phyloP scores from a whole-genome alignment of 2,888 invertebrate species.

The Xanthorhoe spadicearia region DNA sequence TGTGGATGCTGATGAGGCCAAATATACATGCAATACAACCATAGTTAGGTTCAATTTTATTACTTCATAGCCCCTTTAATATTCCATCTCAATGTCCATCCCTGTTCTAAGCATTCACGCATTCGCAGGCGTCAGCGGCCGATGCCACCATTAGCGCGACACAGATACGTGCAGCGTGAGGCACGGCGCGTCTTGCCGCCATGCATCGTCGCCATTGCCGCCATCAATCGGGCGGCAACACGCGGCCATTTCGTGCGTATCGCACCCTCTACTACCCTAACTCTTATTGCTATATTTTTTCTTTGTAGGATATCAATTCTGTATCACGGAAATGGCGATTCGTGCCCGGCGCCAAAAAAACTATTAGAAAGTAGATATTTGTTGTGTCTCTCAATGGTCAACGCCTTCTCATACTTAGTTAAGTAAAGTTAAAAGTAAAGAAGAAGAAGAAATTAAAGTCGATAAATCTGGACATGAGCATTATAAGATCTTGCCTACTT shows the following conservation, averaged over 20 bases:
- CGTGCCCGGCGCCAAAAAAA: background rate
- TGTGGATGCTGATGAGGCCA: too few species aligned
- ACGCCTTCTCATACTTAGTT: too few species aligned
- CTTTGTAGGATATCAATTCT: conserved; percentile 17
- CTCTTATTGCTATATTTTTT: conserved; percentile 34
- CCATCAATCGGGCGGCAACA: conserved; percentile 64
- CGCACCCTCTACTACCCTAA: conserved; percentile 15
- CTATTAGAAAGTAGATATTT: too few species aligned
- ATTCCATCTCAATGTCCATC: background rate
- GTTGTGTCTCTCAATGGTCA: too few species aligned
- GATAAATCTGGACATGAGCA: too few species aligned
- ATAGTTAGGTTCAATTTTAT: background rate
- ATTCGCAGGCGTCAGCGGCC: conserved; percentile 65
- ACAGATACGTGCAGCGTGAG: conserved; percentile 59
- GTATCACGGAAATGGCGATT: background rate
- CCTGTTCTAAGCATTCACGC: conserved; percentile 61
- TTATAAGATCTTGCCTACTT: too few species aligned
- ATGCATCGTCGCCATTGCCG: conserved; percentile 51
- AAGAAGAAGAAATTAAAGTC: too few species aligned
- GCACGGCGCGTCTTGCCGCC: conserved; percentile 49
- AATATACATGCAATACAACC: too few species aligned
- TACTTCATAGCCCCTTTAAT: background rate
- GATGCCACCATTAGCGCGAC: conserved; percentile 64
- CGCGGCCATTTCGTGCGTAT: conserved; percentile 52
- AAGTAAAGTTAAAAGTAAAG: too few species aligned